A percentile compares a stretch with the other conserved stretches of the same genome.
Evolutionary conservation across 2,888 invertebrate genomes (phyloP).

Genomic region (Celastrina argiolus): DNA sequence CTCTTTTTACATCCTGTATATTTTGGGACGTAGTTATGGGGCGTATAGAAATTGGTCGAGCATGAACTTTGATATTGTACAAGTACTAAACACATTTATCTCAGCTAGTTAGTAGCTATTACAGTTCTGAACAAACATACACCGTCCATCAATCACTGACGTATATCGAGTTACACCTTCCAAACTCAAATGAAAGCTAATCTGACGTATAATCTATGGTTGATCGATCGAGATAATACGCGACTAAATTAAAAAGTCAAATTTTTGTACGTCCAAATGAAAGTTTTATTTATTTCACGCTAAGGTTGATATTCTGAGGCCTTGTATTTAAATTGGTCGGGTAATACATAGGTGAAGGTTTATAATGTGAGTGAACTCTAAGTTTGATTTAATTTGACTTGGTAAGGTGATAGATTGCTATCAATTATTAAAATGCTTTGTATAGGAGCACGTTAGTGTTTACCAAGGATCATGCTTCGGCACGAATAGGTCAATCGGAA

Average conservation of each 20-base stretch:
- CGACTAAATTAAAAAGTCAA: slow-evolving; percentile 27
- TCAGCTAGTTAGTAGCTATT: slow-evolving; percentile 10
- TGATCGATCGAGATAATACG: slow-evolving; percentile 55
- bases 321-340: neutral
- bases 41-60: too few relatives aligned
- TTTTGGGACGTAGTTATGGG: too few relatives aligned
- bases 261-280: too few relatives aligned
- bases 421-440: neutral
- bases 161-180: slow-evolving; percentile 1
- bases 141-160: neutral
- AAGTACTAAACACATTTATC: slow-evolving; percentile 12
- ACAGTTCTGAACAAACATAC: neutral
- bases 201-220: slow-evolving; percentile 57
- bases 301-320: neutral
- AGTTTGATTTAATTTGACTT: slow-evolving; percentile 52
- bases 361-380: slow-evolving; percentile 57
- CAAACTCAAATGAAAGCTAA: slow-evolving; percentile 47
- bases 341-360: slow-evolving; percentile 44
- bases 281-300: neutral
- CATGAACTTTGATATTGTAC: too few relatives aligned
- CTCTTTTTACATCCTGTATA: too few relatives aligned
- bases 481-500: too few relatives aligned
- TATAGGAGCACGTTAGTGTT: too few relatives aligned
- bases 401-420: neutral
- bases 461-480: too few relatives aligned